Conservation (phyloP, 2,888 invertebrate species). For the Oscheius sp. region DNA sequence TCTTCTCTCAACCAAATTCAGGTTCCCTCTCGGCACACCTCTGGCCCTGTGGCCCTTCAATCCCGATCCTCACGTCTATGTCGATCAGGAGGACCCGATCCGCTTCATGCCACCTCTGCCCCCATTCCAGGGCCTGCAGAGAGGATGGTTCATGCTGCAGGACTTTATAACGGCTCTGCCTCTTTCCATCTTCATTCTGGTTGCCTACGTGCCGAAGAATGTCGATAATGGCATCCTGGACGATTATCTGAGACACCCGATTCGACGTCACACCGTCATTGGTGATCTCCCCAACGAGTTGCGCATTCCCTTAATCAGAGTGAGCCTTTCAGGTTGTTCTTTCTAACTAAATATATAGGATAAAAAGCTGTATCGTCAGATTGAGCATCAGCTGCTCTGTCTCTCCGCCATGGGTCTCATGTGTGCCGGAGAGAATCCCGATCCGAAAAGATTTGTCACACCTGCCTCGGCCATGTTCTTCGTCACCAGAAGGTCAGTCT, state of each 20-base stretch:
- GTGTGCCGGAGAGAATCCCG: conserved; percentile 51
- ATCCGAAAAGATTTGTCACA: conserved; percentile 46
- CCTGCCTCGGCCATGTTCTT: conserved; percentile 41
- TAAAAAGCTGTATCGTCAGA: conserved; percentile 47
- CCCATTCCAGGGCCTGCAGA: conserved; percentile 37
- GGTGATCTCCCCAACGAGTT: conserved; percentile 58
- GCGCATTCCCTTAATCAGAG: conserved; percentile 44
- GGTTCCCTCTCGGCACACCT: conserved; percentile 42
- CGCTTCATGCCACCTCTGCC: conserved; percentile 63
- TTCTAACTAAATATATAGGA: conserved; percentile 39
- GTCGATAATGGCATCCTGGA: conserved; percentile 16
- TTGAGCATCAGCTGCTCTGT: conserved; percentile 52
- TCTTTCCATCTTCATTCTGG: conserved; percentile 58
- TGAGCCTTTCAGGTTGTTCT: neutral
- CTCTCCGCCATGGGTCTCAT: conserved; percentile 58
- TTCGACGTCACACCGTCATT: conserved; percentile 57
- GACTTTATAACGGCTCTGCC: conserved; percentile 63
- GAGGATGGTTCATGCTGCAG: conserved; percentile 66
- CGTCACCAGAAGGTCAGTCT: conserved; percentile 33
- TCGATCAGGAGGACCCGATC: conserved; percentile 49
- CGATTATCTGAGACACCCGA: conserved; percentile 50
- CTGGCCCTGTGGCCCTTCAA: conserved; percentile 14
- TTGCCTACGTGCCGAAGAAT: conserved; percentile 38
- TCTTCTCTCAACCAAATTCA: conserved; percentile 30
- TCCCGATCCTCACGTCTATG: conserved; percentile 46